Conservation (phyloP, 2,113 vertebrate species). For the Trinectes maculatus region DNA sequence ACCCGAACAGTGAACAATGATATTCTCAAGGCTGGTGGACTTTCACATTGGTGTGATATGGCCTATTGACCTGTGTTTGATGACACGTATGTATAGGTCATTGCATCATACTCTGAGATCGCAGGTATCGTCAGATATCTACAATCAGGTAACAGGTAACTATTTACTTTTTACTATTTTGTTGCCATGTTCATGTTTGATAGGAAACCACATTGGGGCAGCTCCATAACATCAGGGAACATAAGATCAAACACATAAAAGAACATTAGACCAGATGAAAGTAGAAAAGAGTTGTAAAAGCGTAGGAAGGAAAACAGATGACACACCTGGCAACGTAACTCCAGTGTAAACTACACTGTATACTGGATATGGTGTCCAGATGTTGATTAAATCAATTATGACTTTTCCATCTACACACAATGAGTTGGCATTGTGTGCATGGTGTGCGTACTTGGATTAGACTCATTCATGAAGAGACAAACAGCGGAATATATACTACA, state of each 20-base stretch:
- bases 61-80: neutral
- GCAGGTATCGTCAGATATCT: too few relatives aligned
- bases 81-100: neutral
- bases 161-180: too few relatives aligned
- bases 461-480: slow-evolving; percentile 8
- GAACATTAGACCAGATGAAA: slow-evolving; percentile 12
- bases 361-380: slow-evolving; percentile 49
- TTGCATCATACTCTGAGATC: neutral
- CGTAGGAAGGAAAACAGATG: neutral
- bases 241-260: slow-evolving; percentile 20
- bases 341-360: slow-evolving; percentile 5
- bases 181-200: slow-evolving; percentile 5
- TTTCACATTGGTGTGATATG: neutral
- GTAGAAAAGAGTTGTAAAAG: neutral
- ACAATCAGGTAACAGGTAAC: too few relatives aligned
- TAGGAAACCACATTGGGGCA: slow-evolving; percentile 15
- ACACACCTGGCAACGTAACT: slow-evolving; percentile 48
- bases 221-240: slow-evolving; percentile 13
- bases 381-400: slow-evolving; percentile 43
- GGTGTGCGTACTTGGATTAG: neutral
- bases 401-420: slow-evolving; percentile 14
- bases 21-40: neutral
- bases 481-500: too few relatives aligned
- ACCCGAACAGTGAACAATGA: slow-evolving; percentile 29
- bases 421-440: neutral